Percentiles rank a stretch among this genome's conserved stretches.
These are phyloP conservation scores for Siniperca scherzeri DNA, from an alignment of 2,797 vertebrate genomes.

Conservation along the genomic window DNA sequence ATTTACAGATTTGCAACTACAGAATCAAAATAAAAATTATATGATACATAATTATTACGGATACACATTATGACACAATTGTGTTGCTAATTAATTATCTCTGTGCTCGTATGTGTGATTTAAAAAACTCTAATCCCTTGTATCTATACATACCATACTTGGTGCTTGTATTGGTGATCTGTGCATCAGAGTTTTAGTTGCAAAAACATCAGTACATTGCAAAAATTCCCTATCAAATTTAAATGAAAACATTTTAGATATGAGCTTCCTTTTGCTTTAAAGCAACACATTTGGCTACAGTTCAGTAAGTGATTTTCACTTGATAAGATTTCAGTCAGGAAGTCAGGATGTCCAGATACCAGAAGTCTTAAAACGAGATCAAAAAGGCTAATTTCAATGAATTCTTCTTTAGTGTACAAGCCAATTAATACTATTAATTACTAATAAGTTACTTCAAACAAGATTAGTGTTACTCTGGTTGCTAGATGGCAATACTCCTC, in stretches of 20 bases:
- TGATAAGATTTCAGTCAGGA: background rate
- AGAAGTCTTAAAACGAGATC: background rate
- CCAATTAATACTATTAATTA: too few species aligned
- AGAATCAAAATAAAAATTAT: background rate
- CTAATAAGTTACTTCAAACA: too few species aligned
- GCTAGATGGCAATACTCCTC: too few species aligned
- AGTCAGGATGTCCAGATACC: background rate
- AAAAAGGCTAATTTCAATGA: background rate
- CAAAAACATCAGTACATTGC: background rate
- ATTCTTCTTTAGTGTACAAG: background rate
- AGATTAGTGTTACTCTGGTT: too few species aligned
- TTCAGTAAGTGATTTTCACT: background rate
- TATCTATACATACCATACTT: background rate
- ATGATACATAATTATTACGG: background rate
- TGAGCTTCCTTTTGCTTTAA: background rate
- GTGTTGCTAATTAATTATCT: background rate
- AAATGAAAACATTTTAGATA: background rate
- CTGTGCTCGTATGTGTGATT: background rate
- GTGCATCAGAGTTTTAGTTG: background rate
- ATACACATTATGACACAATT: background rate
- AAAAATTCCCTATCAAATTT: background rate
- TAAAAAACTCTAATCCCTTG: background rate
- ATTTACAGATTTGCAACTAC: background rate
- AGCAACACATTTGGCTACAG: too few species aligned
- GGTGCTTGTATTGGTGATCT: background rate